Evolutionary conservation across 30 jellyfish, hydroid and myxozoan genomes (phyloP).

Genomic region (Cassiopea xamachana): DNA sequence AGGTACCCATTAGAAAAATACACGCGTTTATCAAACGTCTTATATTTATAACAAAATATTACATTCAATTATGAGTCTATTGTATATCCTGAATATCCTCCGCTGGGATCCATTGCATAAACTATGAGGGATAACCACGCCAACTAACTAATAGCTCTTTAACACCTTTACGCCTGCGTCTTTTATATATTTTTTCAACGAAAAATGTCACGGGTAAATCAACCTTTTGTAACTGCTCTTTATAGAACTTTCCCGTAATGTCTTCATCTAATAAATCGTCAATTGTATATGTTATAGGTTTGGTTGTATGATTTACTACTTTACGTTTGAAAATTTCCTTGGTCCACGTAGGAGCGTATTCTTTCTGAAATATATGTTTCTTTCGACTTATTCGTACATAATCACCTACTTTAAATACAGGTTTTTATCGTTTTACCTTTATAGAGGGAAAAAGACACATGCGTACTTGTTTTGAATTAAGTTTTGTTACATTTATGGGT

Average conservation of each 20-base stretch:
- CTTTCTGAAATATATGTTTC: neutral
- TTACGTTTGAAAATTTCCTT: neutral
- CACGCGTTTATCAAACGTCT: no score
- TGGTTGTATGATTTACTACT: neutral
- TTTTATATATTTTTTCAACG: neutral
- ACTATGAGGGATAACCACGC: conserved; percentile 5
- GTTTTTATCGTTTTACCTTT: neutral
- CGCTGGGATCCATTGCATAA: conserved; percentile 8
- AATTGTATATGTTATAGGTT: neutral
- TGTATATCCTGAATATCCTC: neutral
- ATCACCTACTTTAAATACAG: neutral
- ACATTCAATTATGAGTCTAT: no score
- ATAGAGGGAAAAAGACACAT: neutral
- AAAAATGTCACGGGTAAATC: neutral
- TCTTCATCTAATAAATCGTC: neutral
- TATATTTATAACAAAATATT: no score
- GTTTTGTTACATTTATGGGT: neutral
- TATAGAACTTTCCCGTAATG: neutral
- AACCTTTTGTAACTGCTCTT: neutral
- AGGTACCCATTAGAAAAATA: no score
- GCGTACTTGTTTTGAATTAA: neutral
- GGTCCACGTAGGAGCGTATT: neutral
- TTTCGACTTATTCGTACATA: neutral
- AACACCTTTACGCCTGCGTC: neutral
- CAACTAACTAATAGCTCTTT: neutral